These are phyloP conservation scores for Conus canariensis DNA, from an alignment of 2,888 invertebrate species.

Conservation along the genomic window DNA sequence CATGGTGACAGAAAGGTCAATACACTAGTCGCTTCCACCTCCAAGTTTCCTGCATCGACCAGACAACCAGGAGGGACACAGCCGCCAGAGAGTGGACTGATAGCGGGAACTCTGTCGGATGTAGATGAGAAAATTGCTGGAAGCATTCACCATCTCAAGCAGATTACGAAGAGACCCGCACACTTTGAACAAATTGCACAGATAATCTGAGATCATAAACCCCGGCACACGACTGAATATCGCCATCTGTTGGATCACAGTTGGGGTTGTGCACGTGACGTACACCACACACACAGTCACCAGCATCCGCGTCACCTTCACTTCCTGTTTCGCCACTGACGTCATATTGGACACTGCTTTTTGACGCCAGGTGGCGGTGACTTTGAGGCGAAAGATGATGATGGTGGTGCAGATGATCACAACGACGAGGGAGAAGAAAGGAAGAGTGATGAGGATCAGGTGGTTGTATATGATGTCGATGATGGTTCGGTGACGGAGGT, in stretches of 20 bases:
- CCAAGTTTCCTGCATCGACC: too few species aligned
- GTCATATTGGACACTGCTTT: neutral
- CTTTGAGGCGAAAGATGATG: conserved; percentile 16
- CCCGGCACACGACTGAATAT: neutral
- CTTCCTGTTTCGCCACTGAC: conserved; percentile 35
- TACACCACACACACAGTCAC: conserved; percentile 23
- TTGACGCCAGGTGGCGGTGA: neutral
- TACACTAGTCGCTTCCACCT: too few species aligned
- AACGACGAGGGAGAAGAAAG: conserved; percentile 14
- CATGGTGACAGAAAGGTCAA: too few species aligned
- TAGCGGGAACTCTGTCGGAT: conserved; percentile 12
- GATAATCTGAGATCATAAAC: neutral
- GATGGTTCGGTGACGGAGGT: neutral
- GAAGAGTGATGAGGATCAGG: neutral
- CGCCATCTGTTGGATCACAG: neutral
- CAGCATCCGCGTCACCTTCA: conserved; percentile 38
- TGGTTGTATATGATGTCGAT: neutral
- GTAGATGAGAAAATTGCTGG: conserved; percentile 10
- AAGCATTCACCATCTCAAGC: conserved; percentile 13
- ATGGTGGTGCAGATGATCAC: conserved; percentile 22
- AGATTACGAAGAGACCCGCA: neutral
- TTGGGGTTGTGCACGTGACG: neutral
- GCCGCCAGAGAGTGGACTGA: neutral
- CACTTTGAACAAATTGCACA: conserved; percentile 28
- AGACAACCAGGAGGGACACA: neutral